These are phyloP conservation scores for Hyposmocoma kahamanoa DNA, from an alignment of 1,140 invertebrate species.

Conservation along the genomic window DNA sequence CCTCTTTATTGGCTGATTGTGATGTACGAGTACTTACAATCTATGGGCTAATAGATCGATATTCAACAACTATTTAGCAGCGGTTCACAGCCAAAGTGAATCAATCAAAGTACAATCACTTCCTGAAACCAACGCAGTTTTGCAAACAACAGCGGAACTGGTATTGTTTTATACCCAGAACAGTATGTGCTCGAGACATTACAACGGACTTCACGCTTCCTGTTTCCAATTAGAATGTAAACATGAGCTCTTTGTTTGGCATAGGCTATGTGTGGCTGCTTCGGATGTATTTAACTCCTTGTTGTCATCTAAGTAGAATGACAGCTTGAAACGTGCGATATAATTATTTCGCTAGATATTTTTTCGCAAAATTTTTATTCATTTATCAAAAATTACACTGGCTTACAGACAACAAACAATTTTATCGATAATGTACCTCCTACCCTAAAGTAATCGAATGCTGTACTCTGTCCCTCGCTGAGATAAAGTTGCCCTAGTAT, in stretches of 20 bases:
- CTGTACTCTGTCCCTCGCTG: conserved; percentile 67
- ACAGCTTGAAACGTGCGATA: too few relatives aligned
- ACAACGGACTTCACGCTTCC: conserved; percentile 58
- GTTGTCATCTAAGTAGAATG: too few relatives aligned
- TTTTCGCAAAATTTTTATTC: too few relatives aligned
- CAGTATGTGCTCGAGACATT: conserved; percentile 49
- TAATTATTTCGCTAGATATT: too few relatives aligned
- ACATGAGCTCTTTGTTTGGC: conserved; percentile 45
- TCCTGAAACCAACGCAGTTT: conserved; percentile 58
- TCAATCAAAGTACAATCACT: conserved; percentile 40
- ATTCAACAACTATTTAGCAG: too few relatives aligned
- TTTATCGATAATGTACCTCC: conserved; percentile 22
- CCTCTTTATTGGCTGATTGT: too few relatives aligned
- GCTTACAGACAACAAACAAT: not conserved
- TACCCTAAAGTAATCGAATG: conserved; percentile 61
- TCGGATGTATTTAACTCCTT: not conserved
- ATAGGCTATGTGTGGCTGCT: conserved; percentile 2
- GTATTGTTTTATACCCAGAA: conserved; percentile 69
- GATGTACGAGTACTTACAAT: too few relatives aligned
- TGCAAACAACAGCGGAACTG: conserved; percentile 65
- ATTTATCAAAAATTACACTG: conserved; percentile 15
- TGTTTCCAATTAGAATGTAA: conserved; percentile 65
- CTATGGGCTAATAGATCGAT: too few relatives aligned
- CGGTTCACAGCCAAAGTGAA: conserved; percentile 24
- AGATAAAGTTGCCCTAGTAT: conserved; percentile 70